Evolutionary conservation across 1,140 invertebrate species (phyloP).

Genomic region (Cardiocondyla obscurior): DNA sequence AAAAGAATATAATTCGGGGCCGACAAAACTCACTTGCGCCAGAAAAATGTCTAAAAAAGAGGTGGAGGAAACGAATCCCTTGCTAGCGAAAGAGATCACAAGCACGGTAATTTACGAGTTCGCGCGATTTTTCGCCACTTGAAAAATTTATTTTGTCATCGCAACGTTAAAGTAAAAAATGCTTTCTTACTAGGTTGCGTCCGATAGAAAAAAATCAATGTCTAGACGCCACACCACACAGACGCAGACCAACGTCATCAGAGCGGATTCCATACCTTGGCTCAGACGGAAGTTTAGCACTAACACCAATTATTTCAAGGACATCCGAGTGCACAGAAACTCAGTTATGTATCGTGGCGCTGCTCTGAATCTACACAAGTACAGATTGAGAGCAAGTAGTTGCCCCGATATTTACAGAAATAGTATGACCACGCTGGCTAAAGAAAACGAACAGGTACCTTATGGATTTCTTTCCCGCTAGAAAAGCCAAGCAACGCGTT

Average conservation of each 20-base stretch:
- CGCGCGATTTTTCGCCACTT: background rate
- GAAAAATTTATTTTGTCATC: background rate
- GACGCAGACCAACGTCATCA: slow-evolving; percentile 66
- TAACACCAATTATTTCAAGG: slow-evolving; percentile 89
- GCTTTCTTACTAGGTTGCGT: slow-evolving; percentile 57
- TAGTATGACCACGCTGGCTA: slow-evolving; percentile 93
- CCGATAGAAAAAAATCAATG: slow-evolving; percentile 68
- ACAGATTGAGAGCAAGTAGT: slow-evolving; percentile 92
- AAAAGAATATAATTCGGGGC: slow-evolving; percentile 48
- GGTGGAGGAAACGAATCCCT: slow-evolving; percentile 72
- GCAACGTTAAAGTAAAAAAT: background rate
- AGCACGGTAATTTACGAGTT: slow-evolving; percentile 58
- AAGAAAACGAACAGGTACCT: slow-evolving; percentile 88
- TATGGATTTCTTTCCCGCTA: slow-evolving; percentile 27
- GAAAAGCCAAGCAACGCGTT: background rate
- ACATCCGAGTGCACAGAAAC: slow-evolving; percentile 90
- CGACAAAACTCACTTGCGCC: slow-evolving; percentile 65
- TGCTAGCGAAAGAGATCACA: slow-evolving; percentile 70
- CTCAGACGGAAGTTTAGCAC: slow-evolving; percentile 86
- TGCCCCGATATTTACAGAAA: slow-evolving; percentile 96
- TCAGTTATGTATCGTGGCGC: slow-evolving; percentile 93
- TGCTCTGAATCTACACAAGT: slow-evolving; percentile 91
- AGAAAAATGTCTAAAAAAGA: slow-evolving; percentile 74
- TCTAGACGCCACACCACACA: slow-evolving; percentile 70
- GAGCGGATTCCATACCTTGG: slow-evolving; percentile 83